Conservation (phyloP, 2,113 vertebrate species). For the Corythaixoides concolor region DNA sequence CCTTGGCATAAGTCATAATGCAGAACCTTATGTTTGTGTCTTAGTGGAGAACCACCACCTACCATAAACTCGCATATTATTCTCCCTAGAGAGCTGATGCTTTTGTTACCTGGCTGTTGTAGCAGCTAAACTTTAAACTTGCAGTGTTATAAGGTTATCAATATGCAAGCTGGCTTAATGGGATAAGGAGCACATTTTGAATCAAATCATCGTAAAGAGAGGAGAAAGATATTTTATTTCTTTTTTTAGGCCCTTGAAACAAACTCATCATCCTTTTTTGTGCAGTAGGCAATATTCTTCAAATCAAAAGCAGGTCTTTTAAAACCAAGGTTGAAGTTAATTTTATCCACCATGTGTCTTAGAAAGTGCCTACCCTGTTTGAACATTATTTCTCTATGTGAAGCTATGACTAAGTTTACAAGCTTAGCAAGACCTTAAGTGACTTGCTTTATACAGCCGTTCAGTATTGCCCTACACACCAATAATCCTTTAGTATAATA, state of each 20-base stretch:
- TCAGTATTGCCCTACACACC: not conserved
- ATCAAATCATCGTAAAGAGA: not conserved
- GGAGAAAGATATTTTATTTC: not conserved
- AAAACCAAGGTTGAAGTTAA: not conserved
- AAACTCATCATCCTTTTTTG: not conserved
- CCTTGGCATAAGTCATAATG: not conserved
- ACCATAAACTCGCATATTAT: not conserved
- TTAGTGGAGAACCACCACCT: not conserved
- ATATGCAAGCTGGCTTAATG: not conserved
- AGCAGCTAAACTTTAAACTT: not conserved
- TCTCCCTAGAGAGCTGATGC: not conserved
- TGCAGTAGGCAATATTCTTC: not conserved
- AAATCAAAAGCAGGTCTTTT: not conserved
- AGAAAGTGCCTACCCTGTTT: not conserved
- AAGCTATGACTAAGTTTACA: not conserved
- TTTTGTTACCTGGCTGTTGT: not conserved
- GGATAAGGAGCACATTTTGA: not conserved
- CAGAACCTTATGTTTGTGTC: not conserved
- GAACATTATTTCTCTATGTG: not conserved
- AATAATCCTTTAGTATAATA: slow-evolving; percentile 29
- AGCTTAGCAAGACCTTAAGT: not conserved
- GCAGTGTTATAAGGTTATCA: not conserved
- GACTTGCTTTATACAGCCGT: not conserved
- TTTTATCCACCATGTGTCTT: not conserved
- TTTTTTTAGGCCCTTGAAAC: not conserved